These are phyloP conservation scores for Macrochelys suwanniensis DNA, from an alignment of 2,797 vertebrate genomes.

Conservation along the genomic window DNA sequence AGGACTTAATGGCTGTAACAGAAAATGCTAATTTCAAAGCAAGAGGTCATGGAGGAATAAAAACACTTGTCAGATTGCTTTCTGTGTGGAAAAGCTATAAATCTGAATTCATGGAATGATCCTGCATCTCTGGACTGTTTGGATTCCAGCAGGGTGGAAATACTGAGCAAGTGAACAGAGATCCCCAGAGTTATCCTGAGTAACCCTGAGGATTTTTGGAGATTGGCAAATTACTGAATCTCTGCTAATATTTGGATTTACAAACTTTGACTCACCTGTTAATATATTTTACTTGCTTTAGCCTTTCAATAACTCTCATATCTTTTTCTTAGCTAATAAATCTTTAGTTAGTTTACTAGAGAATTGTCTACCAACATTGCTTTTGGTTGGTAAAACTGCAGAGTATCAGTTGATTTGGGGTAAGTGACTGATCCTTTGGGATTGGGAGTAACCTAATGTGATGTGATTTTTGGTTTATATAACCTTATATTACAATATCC, in stretches of 20 bases:
- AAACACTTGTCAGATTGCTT: background rate
- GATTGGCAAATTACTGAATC: background rate
- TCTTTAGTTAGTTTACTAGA: background rate
- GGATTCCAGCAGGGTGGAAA: background rate
- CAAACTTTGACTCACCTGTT: background rate
- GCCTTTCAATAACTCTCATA: background rate
- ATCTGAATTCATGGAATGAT: background rate
- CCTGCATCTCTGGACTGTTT: background rate
- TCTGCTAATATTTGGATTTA: background rate
- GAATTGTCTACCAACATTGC: background rate
- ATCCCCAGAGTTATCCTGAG: background rate
- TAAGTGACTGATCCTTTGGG: background rate
- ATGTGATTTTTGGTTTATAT: background rate
- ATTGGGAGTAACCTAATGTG: background rate
- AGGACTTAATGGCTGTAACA: too few relatives aligned
- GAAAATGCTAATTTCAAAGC: too few relatives aligned
- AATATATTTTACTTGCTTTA: background rate
- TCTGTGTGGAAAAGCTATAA: background rate
- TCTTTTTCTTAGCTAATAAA: background rate
- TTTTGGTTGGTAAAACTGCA: background rate
- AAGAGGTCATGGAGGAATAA: background rate
- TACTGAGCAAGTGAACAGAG: background rate
- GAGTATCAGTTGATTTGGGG: background rate
- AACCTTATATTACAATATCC: background rate
- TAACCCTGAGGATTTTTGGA: background rate